Conservation (phyloP, 2,888 invertebrate species). For the Lasioglossum leucozonium region DNA sequence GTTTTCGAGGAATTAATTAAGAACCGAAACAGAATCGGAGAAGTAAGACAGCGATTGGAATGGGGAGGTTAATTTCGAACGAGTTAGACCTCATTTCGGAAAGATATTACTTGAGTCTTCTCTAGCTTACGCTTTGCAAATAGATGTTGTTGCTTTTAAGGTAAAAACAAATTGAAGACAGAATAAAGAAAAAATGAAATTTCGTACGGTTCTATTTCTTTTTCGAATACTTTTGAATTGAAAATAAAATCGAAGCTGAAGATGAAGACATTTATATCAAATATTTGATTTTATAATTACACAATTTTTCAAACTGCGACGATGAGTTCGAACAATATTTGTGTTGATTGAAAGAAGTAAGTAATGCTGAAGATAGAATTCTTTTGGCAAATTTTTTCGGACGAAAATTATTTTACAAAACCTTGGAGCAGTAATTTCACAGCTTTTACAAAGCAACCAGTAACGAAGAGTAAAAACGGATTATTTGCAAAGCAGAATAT, state of each 20-base stretch:
- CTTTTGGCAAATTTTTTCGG: not conserved
- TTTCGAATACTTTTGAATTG: not conserved
- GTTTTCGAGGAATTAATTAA: slow-evolving; percentile 81
- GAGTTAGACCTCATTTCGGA: slow-evolving; percentile 22
- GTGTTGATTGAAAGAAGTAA: not conserved
- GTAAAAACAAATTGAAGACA: not conserved
- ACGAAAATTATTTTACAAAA: not conserved
- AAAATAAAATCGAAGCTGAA: not conserved
- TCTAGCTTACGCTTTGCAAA: not conserved
- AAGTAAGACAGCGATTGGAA: slow-evolving; percentile 74
- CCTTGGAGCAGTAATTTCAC: not conserved
- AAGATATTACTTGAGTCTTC: not conserved
- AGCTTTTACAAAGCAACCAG: not conserved
- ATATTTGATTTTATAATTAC: not conserved
- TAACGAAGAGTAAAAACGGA: not conserved
- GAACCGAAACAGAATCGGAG: slow-evolving; percentile 59
- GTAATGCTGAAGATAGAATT: not conserved
- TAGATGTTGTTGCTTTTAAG: not conserved
- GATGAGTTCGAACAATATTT: not conserved
- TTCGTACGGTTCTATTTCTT: too few species aligned
- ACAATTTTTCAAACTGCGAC: not conserved
- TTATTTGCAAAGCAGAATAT: not conserved
- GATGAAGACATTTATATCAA: not conserved
- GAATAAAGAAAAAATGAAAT: too few species aligned
- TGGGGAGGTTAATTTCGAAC: slow-evolving; percentile 71